phyloP scores from a whole-genome alignment of 2,113 vertebrate genomes.

The Cinclus cinclus region DNA sequence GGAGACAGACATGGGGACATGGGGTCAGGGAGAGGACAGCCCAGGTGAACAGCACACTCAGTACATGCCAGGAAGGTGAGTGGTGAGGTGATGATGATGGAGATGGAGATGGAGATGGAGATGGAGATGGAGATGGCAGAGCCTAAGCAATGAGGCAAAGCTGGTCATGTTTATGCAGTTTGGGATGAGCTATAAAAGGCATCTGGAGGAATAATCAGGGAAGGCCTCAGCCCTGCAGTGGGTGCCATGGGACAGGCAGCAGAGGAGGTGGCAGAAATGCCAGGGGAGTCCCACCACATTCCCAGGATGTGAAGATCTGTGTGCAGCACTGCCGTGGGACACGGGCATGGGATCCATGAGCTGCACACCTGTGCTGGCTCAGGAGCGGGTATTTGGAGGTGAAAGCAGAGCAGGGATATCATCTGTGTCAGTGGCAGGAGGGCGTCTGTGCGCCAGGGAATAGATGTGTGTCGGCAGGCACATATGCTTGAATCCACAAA shows the following conservation, averaged over 20 bases:
- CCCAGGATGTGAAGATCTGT: neutral
- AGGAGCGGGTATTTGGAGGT: neutral
- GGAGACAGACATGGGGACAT: accelerated
- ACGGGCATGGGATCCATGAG: accelerated
- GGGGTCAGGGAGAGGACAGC: accelerated
- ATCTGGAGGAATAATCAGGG: neutral
- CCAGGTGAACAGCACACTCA: neutral
- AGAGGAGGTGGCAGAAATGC: neutral
- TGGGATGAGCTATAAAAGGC: neutral
- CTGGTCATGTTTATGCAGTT: neutral
- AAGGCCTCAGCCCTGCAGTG: neutral
- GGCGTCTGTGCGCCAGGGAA: neutral
- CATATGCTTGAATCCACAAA: slow-evolving; percentile 26
- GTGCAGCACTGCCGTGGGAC: neutral
- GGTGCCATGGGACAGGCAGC: neutral
- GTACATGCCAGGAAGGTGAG: neutral
- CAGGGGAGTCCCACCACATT: neutral
- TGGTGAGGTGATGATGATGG: neutral
- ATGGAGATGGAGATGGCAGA: neutral
- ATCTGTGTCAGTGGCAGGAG: neutral
- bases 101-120: neutral
- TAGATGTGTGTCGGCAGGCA: slow-evolving; percentile 6
- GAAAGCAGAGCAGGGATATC: neutral
- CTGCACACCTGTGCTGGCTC: neutral
- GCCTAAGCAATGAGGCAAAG: too few relatives aligned